Conservation (phyloP, 2,113 vertebrate species). For the Spermophilus dauricus region DNA sequence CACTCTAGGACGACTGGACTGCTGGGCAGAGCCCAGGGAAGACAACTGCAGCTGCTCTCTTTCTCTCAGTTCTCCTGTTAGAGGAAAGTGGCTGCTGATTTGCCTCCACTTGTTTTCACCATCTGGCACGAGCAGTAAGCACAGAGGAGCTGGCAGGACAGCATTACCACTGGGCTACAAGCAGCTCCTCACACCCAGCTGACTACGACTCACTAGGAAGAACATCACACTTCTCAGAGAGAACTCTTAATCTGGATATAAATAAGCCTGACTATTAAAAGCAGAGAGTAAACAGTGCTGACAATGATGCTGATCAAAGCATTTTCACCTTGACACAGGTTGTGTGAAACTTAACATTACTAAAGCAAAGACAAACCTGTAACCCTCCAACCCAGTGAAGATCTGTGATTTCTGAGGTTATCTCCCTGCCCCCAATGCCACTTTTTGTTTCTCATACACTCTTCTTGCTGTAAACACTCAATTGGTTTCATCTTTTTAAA, state of each 20-base stretch:
- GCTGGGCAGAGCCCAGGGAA: not conserved
- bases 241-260: conserved; percentile 47
- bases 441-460: conserved; percentile 14
- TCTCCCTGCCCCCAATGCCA: not conserved
- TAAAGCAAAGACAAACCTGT: not conserved
- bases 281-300: conserved; percentile 26
- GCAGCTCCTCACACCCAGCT: not conserved
- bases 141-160: not conserved
- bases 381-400: not conserved
- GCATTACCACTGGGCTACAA: not conserved
- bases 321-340: not conserved
- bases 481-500: conserved; percentile 72
- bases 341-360: not conserved
- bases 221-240: not conserved
- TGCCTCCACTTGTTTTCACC: not conserved
- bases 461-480: conserved; percentile 61
- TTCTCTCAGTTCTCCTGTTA: not conserved
- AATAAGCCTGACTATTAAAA: conserved; percentile 55
- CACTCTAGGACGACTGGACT: not conserved
- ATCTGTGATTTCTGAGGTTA: conserved; percentile 2
- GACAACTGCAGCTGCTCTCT: not conserved
- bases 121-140: not conserved
- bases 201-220: not conserved
- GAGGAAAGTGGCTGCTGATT: not conserved
- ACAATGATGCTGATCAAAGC: not conserved